Percentiles rank a stretch among this genome's conserved stretches.
phyloP scores from a whole-genome alignment of 2,888 invertebrate species.

The Drosophila cognata region DNA sequence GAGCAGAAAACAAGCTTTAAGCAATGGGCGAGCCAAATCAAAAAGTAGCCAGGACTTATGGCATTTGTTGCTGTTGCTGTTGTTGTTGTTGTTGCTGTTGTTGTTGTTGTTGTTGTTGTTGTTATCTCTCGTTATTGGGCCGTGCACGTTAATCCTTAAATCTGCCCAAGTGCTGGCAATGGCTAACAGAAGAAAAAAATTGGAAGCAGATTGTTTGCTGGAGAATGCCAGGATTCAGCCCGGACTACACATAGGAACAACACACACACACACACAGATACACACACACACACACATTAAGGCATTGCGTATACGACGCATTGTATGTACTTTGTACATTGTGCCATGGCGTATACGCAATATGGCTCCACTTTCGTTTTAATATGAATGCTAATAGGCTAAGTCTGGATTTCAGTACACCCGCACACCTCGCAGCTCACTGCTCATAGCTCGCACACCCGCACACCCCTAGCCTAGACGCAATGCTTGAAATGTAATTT shows the following conservation, averaged over 20 bases:
- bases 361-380: slow-evolving; percentile 80
- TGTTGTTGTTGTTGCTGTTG: slow-evolving; percentile 14
- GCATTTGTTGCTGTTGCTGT: slow-evolving; percentile 43
- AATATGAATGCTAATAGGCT: slow-evolving; percentile 82
- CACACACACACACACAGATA: slow-evolving; percentile 9
- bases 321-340: slow-evolving; percentile 43
- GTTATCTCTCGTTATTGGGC: slow-evolving; percentile 61
- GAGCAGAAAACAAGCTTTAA: slow-evolving; percentile 9
- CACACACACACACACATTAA: slow-evolving; percentile 13
- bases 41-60: slow-evolving; percentile 72
- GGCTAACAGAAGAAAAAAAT: slow-evolving; percentile 10
- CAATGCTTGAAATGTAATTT: slow-evolving; percentile 75
- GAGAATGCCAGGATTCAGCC: slow-evolving; percentile 8
- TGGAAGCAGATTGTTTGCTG: slow-evolving; percentile 70
- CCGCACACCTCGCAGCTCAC: slow-evolving; percentile 2
- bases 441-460: neutral
- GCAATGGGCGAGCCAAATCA: slow-evolving; percentile 56
- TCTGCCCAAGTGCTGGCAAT: slow-evolving; percentile 75
- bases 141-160: slow-evolving; percentile 80
- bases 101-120: slow-evolving; percentile 33
- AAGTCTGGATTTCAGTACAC: slow-evolving; percentile 74
- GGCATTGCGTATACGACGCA: slow-evolving; percentile 59
- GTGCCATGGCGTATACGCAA: slow-evolving; percentile 70
- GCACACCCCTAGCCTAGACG: slow-evolving; percentile 24
- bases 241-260: slow-evolving; percentile 10